Base-by-base conservation (phyloP, 2,888 invertebrate species). In the Luperina nickerlii region DNA sequence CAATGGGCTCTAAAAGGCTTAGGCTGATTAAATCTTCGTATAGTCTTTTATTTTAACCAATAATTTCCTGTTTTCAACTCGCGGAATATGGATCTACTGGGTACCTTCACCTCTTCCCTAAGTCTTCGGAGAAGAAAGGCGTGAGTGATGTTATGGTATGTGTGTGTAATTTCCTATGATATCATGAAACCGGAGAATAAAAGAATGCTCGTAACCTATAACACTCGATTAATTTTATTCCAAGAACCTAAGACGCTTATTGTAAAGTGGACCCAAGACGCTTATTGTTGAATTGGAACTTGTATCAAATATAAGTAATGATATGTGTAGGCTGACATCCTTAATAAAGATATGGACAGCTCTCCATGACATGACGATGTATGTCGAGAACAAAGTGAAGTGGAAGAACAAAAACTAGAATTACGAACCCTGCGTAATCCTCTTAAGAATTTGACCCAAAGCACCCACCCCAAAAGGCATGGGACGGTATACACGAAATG, bases 391-490 rank as follows among this genome's bases (percentile, higher is more conserved):
- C 65, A 74, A 70, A 84, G 42, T 67, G 38, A 72, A 65, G 54
- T 76, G 27, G 45, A 71, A 70, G 38, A 57, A 63, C 32, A 42
- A 62, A 83, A 81, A 75, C 71, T 51, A 70, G 57, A 82, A 82
- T 20, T 51, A 27, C 20, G n/a, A 18, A 51, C 48, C 67, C 72
- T 18, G 24, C 5, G n/a, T 78, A 81, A 84, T 78, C 78, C 73
- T 75, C 78, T 82, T 76, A 74, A 54, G n/a, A 69, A 42, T 81
- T 48, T 68, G 63, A 82, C 73, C 74, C 71, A 74, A 57, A 57
- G 57, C 24, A 4, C 13, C 13, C 24, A 57, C 9, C 67, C 76
- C 74, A 74, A 81, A 81, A 76, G 24, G 66, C 63, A 76, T 74
- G 62, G 66, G 42, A 69, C 63, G 60, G 32, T 7, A 45, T 13